Evolutionary conservation across 1,140 invertebrate species (phyloP), one percentile per base, ranked within the genome.

Genomic region (Drosophila sucinea): DNA sequence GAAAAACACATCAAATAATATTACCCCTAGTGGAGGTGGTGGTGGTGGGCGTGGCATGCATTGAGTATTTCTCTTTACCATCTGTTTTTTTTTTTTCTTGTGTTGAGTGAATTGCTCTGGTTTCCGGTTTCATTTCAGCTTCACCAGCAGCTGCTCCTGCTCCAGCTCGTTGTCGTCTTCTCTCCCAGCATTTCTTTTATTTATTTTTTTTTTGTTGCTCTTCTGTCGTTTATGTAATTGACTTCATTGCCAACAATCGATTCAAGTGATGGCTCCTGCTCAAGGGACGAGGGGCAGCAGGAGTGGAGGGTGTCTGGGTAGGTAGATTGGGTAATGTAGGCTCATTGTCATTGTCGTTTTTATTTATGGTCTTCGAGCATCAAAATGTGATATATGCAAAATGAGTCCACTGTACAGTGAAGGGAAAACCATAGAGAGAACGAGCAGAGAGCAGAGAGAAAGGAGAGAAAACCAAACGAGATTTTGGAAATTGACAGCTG

Each of bases 191-290:
- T 23, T 25, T 27, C 29, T 58, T 23, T 11, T 11, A 3, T 60
- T 60, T 25, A 1, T 11, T 7, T 60, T 4, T 38, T 35, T 33
- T 8, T 38, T 38, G 1, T 33, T 40, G 23, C 17, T 55, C 47
- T 40, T 58, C 33, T 75, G 35, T 54, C 66, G 65, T 77, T 77
- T 77, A 77, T 77, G 74, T 77, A 77, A 77, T 77, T 77, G 74
- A 77, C 74, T 77, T 77, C 73, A 77, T 77, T 70, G 74, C 74
- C 73, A 77, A 77, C 73, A 70, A 77, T 77, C 74, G 74, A 77
- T 77, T 77, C 55, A 65, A 77, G 67, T 77, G 68, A 27, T 27
- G 33, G 33, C 44, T 51, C 44, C 44, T 51, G 6, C 44, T 27
- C 23, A 1, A n/a, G 1, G 57, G 17, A 4, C 25, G 57, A 10